Conservation (phyloP, 2,113 vertebrate species). For the Peromyscus californicus region DNA sequence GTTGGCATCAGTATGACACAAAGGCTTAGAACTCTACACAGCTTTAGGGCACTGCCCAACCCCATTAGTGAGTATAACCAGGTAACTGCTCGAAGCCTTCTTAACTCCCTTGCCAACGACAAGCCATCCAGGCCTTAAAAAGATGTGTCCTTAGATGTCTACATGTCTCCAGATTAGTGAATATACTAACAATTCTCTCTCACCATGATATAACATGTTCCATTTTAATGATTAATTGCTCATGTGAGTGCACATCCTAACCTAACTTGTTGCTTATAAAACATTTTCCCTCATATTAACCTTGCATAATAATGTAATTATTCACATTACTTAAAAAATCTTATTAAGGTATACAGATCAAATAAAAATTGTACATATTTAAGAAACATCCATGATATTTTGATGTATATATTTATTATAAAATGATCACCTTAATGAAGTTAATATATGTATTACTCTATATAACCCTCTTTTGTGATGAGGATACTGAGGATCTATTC, state of each 20-base stretch:
- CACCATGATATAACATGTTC: not conserved
- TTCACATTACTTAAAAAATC: slow-evolving; percentile 7
- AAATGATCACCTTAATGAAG: not conserved
- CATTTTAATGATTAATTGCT: not conserved
- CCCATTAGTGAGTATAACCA: not conserved
- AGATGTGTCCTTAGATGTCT: slow-evolving; percentile 10
- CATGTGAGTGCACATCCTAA: not conserved
- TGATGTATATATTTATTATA: not conserved
- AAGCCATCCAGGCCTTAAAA: not conserved
- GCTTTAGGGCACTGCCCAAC: not conserved
- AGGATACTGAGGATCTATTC: not conserved
- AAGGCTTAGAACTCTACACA: not conserved
- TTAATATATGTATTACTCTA: not conserved
- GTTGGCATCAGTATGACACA: not conserved
- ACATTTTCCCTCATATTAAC: not conserved
- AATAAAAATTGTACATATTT: not conserved
- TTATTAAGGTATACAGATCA: not conserved
- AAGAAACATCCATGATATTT: not conserved
- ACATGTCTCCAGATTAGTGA: slow-evolving; percentile 21
- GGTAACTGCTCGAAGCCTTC: not conserved
- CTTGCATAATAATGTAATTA: slow-evolving; percentile 26
- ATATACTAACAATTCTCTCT: not conserved
- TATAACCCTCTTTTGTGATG: not conserved
- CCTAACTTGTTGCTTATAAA: not conserved
- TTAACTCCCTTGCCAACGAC: not conserved